Conservation (phyloP, 1,140 invertebrate species). For the Latrodectus geometricus region DNA sequence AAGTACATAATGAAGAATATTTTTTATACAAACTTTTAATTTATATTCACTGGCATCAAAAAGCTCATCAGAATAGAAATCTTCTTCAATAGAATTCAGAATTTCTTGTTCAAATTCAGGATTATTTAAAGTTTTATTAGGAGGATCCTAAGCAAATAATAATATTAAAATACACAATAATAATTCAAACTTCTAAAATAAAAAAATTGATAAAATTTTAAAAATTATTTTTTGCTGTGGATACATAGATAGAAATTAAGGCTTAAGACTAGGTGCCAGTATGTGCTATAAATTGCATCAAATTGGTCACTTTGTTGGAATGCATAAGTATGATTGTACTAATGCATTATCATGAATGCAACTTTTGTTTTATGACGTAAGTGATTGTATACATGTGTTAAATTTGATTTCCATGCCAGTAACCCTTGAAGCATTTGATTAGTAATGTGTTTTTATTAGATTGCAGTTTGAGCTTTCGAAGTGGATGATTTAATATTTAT, state of each 20-base stretch:
- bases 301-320: too few relatives aligned
- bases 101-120: slow-evolving; percentile 80
- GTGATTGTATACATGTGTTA: too few relatives aligned
- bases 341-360: too few relatives aligned
- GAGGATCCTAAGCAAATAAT: slow-evolving; percentile 33
- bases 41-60: slow-evolving; percentile 79
- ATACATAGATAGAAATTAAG: background rate
- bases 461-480: too few relatives aligned
- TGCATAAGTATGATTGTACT: too few relatives aligned
- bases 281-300: too few relatives aligned
- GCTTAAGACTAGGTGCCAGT: too few relatives aligned
- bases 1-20: background rate
- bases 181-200: background rate
- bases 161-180: background rate
- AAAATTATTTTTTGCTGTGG: background rate
- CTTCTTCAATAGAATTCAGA: slow-evolving; percentile 77
- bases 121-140: slow-evolving; percentile 66
- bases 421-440: too few relatives aligned
- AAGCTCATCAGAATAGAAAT: slow-evolving; percentile 76
- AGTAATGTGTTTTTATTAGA: too few relatives aligned
- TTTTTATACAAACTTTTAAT: slow-evolving; percentile 69
- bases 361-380: too few relatives aligned
- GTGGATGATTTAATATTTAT: too few relatives aligned
- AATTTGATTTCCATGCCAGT: too few relatives aligned
- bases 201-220: background rate